Conservation (phyloP, 2,113 vertebrate species). For the Paracanthobrama guichenoti region DNA sequence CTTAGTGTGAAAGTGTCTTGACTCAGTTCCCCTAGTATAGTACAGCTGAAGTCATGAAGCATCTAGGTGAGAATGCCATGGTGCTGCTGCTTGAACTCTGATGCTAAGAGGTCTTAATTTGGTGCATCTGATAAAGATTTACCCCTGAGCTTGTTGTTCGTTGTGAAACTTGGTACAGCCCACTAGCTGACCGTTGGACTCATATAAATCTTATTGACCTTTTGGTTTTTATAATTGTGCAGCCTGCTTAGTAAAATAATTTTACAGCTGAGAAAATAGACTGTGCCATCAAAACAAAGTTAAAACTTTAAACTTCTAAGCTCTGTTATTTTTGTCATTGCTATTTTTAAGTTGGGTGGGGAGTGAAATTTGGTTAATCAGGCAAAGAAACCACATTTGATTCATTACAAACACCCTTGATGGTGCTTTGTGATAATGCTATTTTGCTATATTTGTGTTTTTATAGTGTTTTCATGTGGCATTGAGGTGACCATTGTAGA, state of each 20-base stretch:
- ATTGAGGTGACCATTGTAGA: conserved; percentile 12
- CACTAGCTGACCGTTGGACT: conserved; percentile 52
- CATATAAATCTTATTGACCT: conserved; percentile 43
- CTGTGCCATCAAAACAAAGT: neutral
- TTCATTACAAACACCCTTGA: neutral
- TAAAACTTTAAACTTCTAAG: neutral
- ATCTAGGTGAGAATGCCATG: neutral
- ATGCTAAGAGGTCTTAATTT: conserved; percentile 32
- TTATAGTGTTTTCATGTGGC: neutral
- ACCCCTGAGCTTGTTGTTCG: conserved; percentile 58
- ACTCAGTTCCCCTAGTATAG: neutral
- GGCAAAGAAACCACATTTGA: neutral
- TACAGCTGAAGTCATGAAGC: neutral
- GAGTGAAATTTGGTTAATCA: neutral
- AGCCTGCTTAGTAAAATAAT: neutral
- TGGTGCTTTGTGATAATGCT: conserved; percentile 1
- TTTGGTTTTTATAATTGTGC: too few species aligned
- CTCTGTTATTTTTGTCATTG: neutral
- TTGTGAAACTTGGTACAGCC: conserved; percentile 38
- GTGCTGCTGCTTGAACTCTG: neutral
- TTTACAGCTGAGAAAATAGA: conserved; percentile 40
- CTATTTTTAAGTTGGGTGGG: neutral
- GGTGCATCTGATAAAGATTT: conserved; percentile 56
- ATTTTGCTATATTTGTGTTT: conserved; percentile 1
- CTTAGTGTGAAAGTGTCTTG: neutral